A percentile compares a stretch with the other conserved stretches of the same genome.
phyloP scores from a whole-genome alignment of 2,888 invertebrate species.

The Odontomyia ornata region DNA sequence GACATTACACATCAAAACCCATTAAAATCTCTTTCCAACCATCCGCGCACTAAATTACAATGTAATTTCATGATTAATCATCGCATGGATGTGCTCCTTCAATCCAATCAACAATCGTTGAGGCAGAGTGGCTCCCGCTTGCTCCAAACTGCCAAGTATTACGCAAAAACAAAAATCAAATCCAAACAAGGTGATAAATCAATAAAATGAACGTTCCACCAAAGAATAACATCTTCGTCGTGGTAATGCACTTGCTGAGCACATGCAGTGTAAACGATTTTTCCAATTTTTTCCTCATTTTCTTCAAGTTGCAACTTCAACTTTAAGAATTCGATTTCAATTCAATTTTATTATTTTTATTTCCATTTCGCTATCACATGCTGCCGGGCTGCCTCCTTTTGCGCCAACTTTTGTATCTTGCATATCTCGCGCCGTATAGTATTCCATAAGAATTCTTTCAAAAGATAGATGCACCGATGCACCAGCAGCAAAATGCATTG shows the following conservation, averaged over 20 bases:
- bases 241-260: not conserved
- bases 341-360: slow-evolving; percentile 16
- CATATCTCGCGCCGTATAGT: no score
- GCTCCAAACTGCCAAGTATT: not conserved
- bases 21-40: no score
- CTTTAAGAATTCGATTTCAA: not conserved
- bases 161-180: slow-evolving; percentile 15
- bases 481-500: no score
- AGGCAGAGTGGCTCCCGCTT: not conserved
- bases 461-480: no score
- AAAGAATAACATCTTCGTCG: not conserved
- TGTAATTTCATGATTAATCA: slow-evolving; percentile 34
- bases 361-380: not conserved
- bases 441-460: no score
- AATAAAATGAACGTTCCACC: slow-evolving; percentile 13
- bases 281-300: slow-evolving; percentile 28
- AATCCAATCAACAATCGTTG: slow-evolving; percentile 25
- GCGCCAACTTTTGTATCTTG: no score
- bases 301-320: not conserved
- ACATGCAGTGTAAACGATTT: not conserved
- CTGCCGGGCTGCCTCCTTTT: not conserved
- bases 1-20: no score
- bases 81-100: not conserved
- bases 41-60: slow-evolving; percentile 27
- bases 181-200: slow-evolving; percentile 40